Percentiles rank a stretch among this genome's conserved stretches.
These are phyloP conservation scores for Lipophrys pholis DNA, from an alignment of 2,113 vertebrate genomes.

Conservation along the genomic window DNA sequence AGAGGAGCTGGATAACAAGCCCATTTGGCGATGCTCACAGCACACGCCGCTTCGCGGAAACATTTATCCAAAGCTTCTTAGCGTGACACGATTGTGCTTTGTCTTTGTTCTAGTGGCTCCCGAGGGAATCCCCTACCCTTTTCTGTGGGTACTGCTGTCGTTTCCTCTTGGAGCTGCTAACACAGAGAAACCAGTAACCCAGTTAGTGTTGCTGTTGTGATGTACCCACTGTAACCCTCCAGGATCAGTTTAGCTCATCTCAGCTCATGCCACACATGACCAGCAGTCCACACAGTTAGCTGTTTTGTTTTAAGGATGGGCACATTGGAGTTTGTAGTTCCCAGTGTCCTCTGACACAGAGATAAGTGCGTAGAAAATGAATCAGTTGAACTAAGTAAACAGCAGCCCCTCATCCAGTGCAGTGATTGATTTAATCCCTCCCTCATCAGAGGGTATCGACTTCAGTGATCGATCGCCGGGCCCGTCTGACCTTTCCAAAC, in stretches of 20 bases:
- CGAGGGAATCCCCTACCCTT: slow-evolving; percentile 12
- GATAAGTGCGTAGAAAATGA: neutral
- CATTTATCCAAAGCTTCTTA: slow-evolving; percentile 39
- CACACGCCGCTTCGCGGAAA: slow-evolving; percentile 12
- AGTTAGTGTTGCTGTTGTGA: slow-evolving; percentile 4
- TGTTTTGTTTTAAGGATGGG: neutral
- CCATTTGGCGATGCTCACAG: slow-evolving; percentile 12
- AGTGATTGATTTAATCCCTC: neutral
- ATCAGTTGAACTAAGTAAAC: neutral
- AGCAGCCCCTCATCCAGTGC: neutral
- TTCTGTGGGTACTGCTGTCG: neutral
- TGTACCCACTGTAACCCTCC: neutral
- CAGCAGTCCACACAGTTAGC: neutral
- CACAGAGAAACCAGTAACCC: neutral
- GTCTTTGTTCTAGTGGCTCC: neutral
- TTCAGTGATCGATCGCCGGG: slow-evolving; percentile 2
- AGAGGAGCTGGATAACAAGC: slow-evolving; percentile 27
- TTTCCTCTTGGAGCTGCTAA: neutral
- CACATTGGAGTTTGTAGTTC: neutral
- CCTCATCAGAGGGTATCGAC: slow-evolving; percentile 4
- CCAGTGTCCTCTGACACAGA: neutral
- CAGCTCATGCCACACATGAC: neutral
- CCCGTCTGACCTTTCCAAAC: slow-evolving; percentile 1
- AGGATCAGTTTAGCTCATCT: slow-evolving; percentile 5
- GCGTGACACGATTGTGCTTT: neutral